Percentiles rank a stretch among this genome's conserved stretches.
Conservation (phyloP, 2,113 vertebrate species). For the Phylloscopus trochiloides region DNA sequence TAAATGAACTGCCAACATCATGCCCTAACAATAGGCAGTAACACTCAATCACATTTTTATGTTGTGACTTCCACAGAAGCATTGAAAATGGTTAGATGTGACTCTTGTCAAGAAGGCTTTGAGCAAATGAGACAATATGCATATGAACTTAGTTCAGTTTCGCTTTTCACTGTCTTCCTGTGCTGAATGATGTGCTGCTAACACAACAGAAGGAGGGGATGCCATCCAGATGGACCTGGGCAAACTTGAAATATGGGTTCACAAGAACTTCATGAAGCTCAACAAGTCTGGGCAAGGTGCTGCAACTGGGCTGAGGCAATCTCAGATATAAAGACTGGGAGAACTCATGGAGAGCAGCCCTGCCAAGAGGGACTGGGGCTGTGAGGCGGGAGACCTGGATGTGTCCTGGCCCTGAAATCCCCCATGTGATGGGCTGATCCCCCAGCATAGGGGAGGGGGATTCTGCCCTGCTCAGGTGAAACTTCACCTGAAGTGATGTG, state of each 20-base stretch:
- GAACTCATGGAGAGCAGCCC: background rate
- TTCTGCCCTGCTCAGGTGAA: background rate
- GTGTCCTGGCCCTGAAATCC: background rate
- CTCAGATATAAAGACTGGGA: background rate
- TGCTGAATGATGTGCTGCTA: background rate
- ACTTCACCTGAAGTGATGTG: background rate
- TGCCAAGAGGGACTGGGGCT: background rate
- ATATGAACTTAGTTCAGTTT: background rate
- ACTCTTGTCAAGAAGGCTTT: background rate
- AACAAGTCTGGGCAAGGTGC: background rate
- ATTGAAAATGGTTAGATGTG: background rate
- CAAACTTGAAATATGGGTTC: background rate
- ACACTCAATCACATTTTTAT: background rate
- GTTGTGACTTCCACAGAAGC: background rate
- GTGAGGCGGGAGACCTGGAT: background rate
- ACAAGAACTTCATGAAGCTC: background rate
- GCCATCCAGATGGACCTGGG: background rate
- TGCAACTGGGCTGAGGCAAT: background rate
- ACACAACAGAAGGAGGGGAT: background rate
- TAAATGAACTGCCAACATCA: background rate
- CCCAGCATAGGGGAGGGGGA: accelerated
- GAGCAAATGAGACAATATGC: background rate
- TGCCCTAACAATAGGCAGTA: background rate
- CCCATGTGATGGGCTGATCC: background rate
- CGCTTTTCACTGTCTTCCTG: background rate